Evolutionary conservation across 2,888 invertebrate species (phyloP).

Genomic region (Epinotia bilunana): DNA sequence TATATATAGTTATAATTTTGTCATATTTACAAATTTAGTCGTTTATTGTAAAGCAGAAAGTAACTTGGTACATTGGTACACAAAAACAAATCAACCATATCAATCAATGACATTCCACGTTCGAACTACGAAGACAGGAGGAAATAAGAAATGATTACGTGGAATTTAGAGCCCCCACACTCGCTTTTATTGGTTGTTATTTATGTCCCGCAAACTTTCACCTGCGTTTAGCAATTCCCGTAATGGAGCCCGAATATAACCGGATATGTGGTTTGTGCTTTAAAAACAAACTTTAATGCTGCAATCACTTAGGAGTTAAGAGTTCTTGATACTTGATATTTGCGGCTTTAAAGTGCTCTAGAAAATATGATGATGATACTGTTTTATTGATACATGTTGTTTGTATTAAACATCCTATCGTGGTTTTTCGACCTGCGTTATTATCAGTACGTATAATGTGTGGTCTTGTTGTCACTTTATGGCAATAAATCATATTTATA

Average conservation of each 20-base stretch:
- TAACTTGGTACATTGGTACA: background rate
- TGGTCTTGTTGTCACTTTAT: too few relatives aligned
- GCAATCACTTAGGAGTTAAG: background rate
- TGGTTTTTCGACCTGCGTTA: too few relatives aligned
- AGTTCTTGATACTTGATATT: background rate
- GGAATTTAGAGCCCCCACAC: conserved; percentile 25
- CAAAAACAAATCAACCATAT: background rate
- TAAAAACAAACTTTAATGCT: background rate
- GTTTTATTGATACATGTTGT: too few relatives aligned
- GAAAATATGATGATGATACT: too few relatives aligned
- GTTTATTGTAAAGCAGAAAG: background rate
- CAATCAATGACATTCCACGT: background rate
- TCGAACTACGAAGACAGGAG: conserved; percentile 21
- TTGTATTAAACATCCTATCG: too few relatives aligned
- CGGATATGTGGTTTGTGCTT: conserved; percentile 13
- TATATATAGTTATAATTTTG: too few relatives aligned
- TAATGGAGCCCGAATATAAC: conserved; percentile 27
- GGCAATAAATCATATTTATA: too few relatives aligned
- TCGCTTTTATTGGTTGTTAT: conserved; percentile 36
- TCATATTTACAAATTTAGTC: too few relatives aligned
- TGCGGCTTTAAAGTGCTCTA: too few relatives aligned
- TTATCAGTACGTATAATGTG: too few relatives aligned
- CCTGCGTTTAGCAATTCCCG: conserved; percentile 36
- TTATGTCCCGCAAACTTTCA: conserved; percentile 36
- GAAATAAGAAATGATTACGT: conserved; percentile 40